A percentile compares a stretch with the other conserved stretches of the same genome.
Evolutionary conservation across 2,113 vertebrate genomes (phyloP).

Genomic region (Larimichthys crocea): DNA sequence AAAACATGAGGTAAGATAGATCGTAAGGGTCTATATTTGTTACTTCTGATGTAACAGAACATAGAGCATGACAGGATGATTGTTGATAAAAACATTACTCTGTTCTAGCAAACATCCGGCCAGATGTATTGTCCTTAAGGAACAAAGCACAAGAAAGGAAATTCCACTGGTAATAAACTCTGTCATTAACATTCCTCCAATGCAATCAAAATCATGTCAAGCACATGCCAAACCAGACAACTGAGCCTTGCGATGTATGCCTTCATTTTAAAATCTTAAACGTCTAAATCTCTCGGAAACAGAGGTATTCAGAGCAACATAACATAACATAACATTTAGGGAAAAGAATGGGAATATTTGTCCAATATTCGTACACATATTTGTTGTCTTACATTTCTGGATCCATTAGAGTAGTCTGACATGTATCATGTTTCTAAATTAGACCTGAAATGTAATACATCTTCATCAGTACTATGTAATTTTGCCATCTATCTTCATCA

Average conservation of each 20-base stretch:
- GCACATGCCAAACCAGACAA: background rate
- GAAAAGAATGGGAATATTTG: background rate
- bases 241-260: background rate
- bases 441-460: background rate
- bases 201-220: background rate
- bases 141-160: background rate
- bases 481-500: constrained; percentile 23
- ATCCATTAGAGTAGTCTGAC: background rate
- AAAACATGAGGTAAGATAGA: background rate
- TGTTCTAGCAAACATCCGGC: background rate
- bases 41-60: background rate
- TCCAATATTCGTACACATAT: background rate
- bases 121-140: background rate
- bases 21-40: background rate
- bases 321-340: background rate
- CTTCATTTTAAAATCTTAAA: background rate
- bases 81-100: background rate
- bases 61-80: background rate
- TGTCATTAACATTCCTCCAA: constrained; percentile 1
- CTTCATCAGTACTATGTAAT: background rate
- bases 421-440: background rate
- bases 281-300: background rate
- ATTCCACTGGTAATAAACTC: background rate
- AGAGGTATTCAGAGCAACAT: background rate
- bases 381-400: background rate